Evolutionary conservation across 1,140 invertebrate species (phyloP).

Genomic region (honey bee (Apis mellifera)): DNA sequence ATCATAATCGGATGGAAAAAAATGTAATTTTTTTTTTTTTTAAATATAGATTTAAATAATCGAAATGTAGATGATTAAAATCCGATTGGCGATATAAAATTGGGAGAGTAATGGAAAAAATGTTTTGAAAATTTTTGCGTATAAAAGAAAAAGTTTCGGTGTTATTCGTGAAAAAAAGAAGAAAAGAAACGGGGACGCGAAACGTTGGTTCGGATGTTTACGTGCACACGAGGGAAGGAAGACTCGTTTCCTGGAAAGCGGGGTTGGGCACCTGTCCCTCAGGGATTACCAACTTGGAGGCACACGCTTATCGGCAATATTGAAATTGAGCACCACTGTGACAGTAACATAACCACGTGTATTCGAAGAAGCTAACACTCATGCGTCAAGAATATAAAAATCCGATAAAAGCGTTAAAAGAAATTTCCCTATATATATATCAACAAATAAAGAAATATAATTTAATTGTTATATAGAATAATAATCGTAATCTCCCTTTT

Average conservation of each 20-base stretch:
- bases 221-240: constrained; percentile 69
- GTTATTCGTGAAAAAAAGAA: constrained; percentile 20
- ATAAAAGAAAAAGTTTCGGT: not conserved
- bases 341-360: constrained; percentile 68
- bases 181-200: constrained; percentile 57
- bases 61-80: too few species aligned
- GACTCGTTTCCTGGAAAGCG: constrained; percentile 78
- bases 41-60: too few species aligned
- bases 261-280: constrained; percentile 80
- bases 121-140: not conserved
- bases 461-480: not conserved
- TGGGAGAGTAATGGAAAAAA: too few species aligned
- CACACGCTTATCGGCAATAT: not conserved
- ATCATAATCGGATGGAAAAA: too few species aligned
- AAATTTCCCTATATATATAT: not conserved
- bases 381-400: not conserved
- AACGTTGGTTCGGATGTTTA: constrained; percentile 66
- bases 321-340: constrained; percentile 65
- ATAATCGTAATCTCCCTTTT: not conserved
- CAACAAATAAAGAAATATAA: not conserved
- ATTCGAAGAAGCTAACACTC: not conserved
- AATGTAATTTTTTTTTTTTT: too few species aligned
- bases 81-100: too few species aligned
- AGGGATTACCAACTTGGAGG: constrained; percentile 66
- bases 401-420: not conserved